Evolutionary conservation across 23 tunicate genomes (phyloP), one percentile per base, ranked within the genome.

Genomic region (Clavelina lepadiformis): DNA sequence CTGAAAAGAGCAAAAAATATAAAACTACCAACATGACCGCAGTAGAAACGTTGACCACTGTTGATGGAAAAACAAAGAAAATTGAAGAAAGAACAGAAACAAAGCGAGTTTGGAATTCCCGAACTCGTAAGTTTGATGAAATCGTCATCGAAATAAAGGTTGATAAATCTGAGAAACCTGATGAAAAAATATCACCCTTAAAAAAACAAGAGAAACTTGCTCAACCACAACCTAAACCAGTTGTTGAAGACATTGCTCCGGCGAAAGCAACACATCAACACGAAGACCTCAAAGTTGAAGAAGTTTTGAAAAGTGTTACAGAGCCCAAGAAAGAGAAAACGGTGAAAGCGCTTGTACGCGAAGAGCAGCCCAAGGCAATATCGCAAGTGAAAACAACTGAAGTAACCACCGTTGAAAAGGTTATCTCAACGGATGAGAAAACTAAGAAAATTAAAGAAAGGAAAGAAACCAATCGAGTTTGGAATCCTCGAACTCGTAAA

Each of bases 401-500:
- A 13, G 0, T 63, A 63, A 63, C 69, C n/a, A 20, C 4, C 45
- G 3, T 28, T 5, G 67, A 33, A 33, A 61, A 5, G 31, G 29
- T 5, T 5, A 21, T 28, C 19, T 18, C n/a, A 33, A 20, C 6
- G 49, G 53, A 59, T 53, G 73, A 24, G 22, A 63, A 30, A 58
- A 53, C 30, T 20, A 53, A 60, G 5, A 31, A 37, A 63, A 61
- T 30, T 19, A 30, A 19, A 5, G 57, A 49, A 3, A 83, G 68
- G 60, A 76, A n/a, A n/a, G n/a, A n/a, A n/a, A 68, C 82, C 6
- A 75, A 57, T 45, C 62, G 73, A 24, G 61, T 49, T 33, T 82
- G 91, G 91, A 82, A 82, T 56, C 81, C 91, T n/a, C 41, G 20
- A 30, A 61, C 69, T 18, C 34, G 77, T 56, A 30, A 38, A 33